Evolutionary conservation across 2,888 invertebrate genomes (phyloP).

Genomic region (Protophormia terraenovae): DNA sequence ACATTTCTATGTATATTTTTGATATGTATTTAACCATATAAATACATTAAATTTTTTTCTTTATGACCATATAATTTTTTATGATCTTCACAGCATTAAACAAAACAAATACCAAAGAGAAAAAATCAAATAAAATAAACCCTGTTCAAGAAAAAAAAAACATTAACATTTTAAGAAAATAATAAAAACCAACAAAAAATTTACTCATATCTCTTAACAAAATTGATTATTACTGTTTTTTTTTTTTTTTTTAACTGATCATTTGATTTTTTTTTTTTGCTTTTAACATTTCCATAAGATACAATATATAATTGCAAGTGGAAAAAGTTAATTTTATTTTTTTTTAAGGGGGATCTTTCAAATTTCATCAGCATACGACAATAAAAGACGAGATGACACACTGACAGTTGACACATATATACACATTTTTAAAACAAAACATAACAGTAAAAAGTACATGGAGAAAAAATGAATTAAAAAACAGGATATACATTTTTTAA

Average conservation of each 20-base stretch:
- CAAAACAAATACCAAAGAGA: background rate
- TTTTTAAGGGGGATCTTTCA: constrained; percentile 4
- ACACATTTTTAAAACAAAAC: background rate
- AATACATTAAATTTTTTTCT: constrained; percentile 29
- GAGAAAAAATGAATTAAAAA: background rate
- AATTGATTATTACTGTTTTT: constrained; percentile 29
- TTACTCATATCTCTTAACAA: constrained; percentile 17
- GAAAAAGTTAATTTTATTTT: constrained; percentile 43
- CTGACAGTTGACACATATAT: constrained; percentile 62
- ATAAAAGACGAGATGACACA: constrained; percentile 52
- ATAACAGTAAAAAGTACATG: background rate
- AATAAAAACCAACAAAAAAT: constrained; percentile 31
- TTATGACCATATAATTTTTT: constrained; percentile 46
- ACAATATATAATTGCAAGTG: constrained; percentile 60
- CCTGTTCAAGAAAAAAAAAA: constrained; percentile 13
- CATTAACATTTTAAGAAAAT: constrained; percentile 1
- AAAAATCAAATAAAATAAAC: constrained; percentile 14
- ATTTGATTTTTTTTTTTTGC: constrained; percentile 8
- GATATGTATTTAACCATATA: background rate
- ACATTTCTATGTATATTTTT: background rate
- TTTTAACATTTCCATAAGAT: constrained; percentile 37
- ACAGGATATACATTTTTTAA: background rate
- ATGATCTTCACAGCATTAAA: constrained; percentile 40
- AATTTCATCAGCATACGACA: constrained; percentile 33
- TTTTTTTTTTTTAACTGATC: constrained; percentile 29